Base-by-base conservation (phyloP, 2,888 invertebrate species). In the Lissonota sp. region DNA sequence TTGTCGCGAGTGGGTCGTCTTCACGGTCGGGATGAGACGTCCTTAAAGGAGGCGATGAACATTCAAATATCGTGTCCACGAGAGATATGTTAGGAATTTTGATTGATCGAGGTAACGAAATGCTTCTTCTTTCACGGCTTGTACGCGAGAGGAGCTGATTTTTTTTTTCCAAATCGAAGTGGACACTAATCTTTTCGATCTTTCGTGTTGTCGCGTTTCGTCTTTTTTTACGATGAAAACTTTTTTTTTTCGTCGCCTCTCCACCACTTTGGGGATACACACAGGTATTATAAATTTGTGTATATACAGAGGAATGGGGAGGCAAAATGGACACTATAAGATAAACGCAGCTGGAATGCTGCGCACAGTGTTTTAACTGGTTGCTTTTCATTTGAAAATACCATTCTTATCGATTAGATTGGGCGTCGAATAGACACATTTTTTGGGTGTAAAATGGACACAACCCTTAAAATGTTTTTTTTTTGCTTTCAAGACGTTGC, bases 121-220 rank as follows among this genome's bases (percentile, higher is more conserved):
- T 49, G 5, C n/a, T 26, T 26, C 26, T 26, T 26, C 10, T 44
- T 44, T 44, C 44, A 8, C 44, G 10, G 26, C 26, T 26, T 26
- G 44, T 44, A 10, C 44, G 10, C 44, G 44, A 44, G 44, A 42
- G 42, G 42, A 42, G 44, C 10, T 10, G 44, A 44, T 44, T 44
- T 44, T 44, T 44, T 44, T 44, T 44, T 44, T 53, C 4, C 14
- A 53, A 58, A 66, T 55, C 57, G 12, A 64, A 12, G 12, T 40
- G 16, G 72, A 69, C 69, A 70, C 37, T 69, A 76, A 80, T 80
- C 80, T 77, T 10, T n/a, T 58, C 64, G 73, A 81, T 81, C 80
- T 81, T 51, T 77, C 53, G 73, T 74, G 63, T 73, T 69, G 69
- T 79, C 67, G 42, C 67, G 42, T 79, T 42, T 60, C 63, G 46